Conservation (phyloP, 2,888 invertebrate species). For the Scrobipalpa costella region DNA sequence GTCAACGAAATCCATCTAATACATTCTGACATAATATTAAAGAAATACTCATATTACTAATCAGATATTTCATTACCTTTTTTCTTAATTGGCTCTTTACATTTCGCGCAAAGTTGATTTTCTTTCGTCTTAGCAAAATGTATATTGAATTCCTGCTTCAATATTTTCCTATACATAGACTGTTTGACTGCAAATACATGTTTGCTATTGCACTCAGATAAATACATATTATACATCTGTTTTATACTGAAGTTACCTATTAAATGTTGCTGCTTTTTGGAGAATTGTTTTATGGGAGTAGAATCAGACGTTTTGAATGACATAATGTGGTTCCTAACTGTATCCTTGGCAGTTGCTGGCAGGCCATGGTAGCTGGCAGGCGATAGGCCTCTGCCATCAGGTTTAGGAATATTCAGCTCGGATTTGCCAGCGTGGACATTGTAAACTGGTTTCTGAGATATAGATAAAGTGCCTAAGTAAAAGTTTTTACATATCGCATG, state of each 20-base stretch:
- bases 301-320: constrained; percentile 61
- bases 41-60: too few relatives aligned
- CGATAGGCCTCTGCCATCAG: constrained; percentile 67
- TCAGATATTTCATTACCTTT: constrained; percentile 35
- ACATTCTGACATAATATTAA: too few relatives aligned
- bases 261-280: constrained; percentile 66
- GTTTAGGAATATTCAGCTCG: constrained; percentile 70
- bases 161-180: constrained; percentile 75
- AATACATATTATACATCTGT: constrained; percentile 69
- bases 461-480: constrained; percentile 70
- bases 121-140: constrained; percentile 58
- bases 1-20: too few relatives aligned
- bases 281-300: constrained; percentile 60
- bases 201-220: constrained; percentile 55
- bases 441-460: constrained; percentile 74
- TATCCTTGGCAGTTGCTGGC: constrained; percentile 62
- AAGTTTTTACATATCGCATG: constrained; percentile 72
- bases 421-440: constrained; percentile 72
- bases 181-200: constrained; percentile 60
- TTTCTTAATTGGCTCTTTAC: constrained; percentile 65
- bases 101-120: constrained; percentile 58
- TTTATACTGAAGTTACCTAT: constrained; percentile 60
- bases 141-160: constrained; percentile 68
- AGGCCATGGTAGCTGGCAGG: constrained; percentile 63
- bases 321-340: constrained; percentile 64